Evolutionary conservation across 30 jellyfish, hydroid and myxozoan genomes (phyloP).

Genomic region (Hydractinia echinata): DNA sequence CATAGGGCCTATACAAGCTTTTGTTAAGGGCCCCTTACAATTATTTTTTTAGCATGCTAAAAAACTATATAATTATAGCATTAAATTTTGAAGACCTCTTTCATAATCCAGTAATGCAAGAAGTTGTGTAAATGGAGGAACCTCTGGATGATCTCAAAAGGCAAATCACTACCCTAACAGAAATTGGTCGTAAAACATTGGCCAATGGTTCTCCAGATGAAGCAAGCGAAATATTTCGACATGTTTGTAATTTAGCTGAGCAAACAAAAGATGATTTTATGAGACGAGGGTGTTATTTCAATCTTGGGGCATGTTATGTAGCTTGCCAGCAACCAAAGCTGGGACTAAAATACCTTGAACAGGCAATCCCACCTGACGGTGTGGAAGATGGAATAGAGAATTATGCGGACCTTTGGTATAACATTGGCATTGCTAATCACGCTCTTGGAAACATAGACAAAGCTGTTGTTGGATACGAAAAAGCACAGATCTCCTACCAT

Average conservation of each 20-base stretch:
- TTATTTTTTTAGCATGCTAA: no score
- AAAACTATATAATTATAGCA: no score
- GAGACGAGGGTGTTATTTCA: conserved; percentile 74
- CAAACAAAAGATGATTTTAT: conserved; percentile 44
- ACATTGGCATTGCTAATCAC: conserved; percentile 78
- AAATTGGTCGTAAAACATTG: conserved; percentile 66
- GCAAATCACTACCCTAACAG: conserved; percentile 53
- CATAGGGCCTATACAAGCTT: no score
- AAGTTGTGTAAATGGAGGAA: neutral
- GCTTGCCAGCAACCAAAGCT: conserved; percentile 66
- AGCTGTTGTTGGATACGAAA: conserved; percentile 66
- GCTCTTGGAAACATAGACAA: conserved; percentile 55
- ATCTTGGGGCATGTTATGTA: conserved; percentile 86
- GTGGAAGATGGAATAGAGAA: conserved; percentile 62
- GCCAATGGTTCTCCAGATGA: conserved; percentile 37
- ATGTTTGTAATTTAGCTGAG: conserved; percentile 55
- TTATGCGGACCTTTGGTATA: conserved; percentile 75
- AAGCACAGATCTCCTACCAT: conserved; percentile 53
- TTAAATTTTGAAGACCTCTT: no score
- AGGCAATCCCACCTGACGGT: conserved; percentile 56
- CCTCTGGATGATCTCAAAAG: neutral
- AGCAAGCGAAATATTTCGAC: conserved; percentile 68
- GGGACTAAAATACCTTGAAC: conserved; percentile 55
- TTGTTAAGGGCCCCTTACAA: no score
- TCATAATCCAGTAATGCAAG: no score